These are phyloP conservation scores for Heliconius ethilla DNA, from an alignment of 2,888 invertebrate species.

Conservation along the genomic window DNA sequence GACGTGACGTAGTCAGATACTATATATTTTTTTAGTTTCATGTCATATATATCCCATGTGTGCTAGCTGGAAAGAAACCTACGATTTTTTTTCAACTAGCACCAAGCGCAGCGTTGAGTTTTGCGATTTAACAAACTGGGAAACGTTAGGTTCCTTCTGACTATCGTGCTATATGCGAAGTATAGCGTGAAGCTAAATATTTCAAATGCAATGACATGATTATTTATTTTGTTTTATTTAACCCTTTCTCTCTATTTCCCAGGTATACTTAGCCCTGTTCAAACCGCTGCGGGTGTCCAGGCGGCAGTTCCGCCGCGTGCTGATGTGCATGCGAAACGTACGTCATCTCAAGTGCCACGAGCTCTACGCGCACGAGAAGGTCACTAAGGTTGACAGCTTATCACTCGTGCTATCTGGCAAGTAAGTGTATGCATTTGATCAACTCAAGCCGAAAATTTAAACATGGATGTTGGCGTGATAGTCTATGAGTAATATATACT, in stretches of 20 bases:
- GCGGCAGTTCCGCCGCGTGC: slow-evolving; percentile 90
- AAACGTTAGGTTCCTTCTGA: background rate
- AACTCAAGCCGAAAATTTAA: no score
- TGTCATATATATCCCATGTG: no score
- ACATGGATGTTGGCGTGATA: no score
- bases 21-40: no score
- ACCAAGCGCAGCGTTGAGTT: no score
- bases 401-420: slow-evolving; percentile 93
- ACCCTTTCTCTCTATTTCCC: slow-evolving; percentile 44
- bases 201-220: no score
- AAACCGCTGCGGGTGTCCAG: slow-evolving; percentile 91
- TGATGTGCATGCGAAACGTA: slow-evolving; percentile 91
- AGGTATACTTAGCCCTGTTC: slow-evolving; percentile 91
- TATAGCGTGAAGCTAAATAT: no score
- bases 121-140: no score
- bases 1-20: background rate
- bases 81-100: background rate
- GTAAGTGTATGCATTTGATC: slow-evolving; percentile 79
- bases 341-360: slow-evolving; percentile 91
- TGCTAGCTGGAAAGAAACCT: background rate
- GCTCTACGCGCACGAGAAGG: slow-evolving; percentile 93
- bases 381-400: slow-evolving; percentile 92
- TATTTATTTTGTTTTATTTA: background rate
- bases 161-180: no score
- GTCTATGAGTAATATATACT: no score